A percentile compares a stretch with the other conserved stretches of the same genome.
These are phyloP conservation scores for Hypotaenidia philippensis DNA, from an alignment of 2,797 vertebrate genomes.

Conservation along the genomic window DNA sequence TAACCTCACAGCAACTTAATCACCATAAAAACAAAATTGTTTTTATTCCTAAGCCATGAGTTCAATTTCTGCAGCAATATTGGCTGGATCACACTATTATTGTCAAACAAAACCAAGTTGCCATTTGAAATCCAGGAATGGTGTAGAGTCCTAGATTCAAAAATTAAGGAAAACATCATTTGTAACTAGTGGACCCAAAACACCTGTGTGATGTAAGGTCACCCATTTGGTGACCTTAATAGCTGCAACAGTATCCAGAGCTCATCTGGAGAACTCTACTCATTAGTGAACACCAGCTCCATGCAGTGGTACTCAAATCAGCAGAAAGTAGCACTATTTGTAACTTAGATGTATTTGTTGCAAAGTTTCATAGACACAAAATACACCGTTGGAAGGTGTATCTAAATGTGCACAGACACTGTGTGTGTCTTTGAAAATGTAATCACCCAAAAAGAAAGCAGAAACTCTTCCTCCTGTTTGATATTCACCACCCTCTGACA, in stretches of 20 bases:
- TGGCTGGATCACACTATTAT: background rate
- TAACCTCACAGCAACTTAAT: background rate
- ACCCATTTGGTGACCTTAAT: background rate
- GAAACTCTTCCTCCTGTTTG: background rate
- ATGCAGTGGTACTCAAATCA: background rate
- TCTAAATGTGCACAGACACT: background rate
- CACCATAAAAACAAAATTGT: background rate
- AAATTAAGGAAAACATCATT: background rate
- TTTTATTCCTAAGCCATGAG: background rate
- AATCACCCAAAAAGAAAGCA: background rate
- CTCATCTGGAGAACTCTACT: background rate
- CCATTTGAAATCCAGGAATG: background rate
- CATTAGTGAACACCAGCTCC: background rate
- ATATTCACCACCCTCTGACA: background rate
- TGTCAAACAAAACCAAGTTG: background rate
- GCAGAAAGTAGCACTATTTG: background rate
- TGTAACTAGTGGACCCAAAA: background rate
- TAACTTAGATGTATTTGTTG: background rate
- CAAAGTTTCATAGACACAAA: background rate
- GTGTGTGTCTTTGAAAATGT: background rate
- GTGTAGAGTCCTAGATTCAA: background rate
- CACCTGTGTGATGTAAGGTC: background rate
- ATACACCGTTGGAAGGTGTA: background rate
- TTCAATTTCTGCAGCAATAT: background rate
- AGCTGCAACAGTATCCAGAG: background rate